Base-by-base conservation (phyloP, 92 coral and sea anemone genomes). In the Hydrozoanthus gracilis region DNA sequence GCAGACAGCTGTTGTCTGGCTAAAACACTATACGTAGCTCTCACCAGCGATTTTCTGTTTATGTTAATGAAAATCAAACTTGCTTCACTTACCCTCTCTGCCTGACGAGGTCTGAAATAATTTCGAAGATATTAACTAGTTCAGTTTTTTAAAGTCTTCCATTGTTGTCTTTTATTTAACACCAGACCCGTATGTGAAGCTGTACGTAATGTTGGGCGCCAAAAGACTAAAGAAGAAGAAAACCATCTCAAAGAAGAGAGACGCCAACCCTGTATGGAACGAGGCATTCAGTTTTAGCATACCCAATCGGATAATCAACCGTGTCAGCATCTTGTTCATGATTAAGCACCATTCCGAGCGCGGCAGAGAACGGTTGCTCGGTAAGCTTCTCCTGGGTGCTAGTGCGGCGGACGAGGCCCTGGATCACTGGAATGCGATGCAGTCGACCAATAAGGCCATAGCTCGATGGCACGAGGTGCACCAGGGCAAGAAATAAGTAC, bases 351-450 rank as follows among this genome's bases (percentile, higher is more conserved):
- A 90, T 82, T 95, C 95, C 51, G 95, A 95, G 56, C 89, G 99
- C 85, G 97, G 99, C 45, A 91, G 92, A 83, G 94, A 95, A 75
- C 87, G 90, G 10, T 76, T 91, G 47, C 89, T 96, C 50, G 95
- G 98, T 14, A 91, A 95, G 73, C 91, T 93, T 0, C 90, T 92
- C 74, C 89, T 96, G 70, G 95, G 99, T 15, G 91, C 95, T 18
- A 93, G 91, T 45, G 90, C 99, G 9, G 91, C 93, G 7, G 99
- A 95, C 69, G 96, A 94, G 61, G 94, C 94, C 17, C 93, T 96
- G 18, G 99, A 96, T 58, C 99, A 96, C 87, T 96, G 99, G 99
- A 95, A 96, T 77, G 95, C 95, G 74, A 95, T 95, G 94, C 79
- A 92, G 49, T 84, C 98, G 8, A 73, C 96, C 11, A 90, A 92